These are phyloP conservation scores for Uropetala carovei DNA, from an alignment of 2,888 invertebrate genomes.

Conservation along the genomic window DNA sequence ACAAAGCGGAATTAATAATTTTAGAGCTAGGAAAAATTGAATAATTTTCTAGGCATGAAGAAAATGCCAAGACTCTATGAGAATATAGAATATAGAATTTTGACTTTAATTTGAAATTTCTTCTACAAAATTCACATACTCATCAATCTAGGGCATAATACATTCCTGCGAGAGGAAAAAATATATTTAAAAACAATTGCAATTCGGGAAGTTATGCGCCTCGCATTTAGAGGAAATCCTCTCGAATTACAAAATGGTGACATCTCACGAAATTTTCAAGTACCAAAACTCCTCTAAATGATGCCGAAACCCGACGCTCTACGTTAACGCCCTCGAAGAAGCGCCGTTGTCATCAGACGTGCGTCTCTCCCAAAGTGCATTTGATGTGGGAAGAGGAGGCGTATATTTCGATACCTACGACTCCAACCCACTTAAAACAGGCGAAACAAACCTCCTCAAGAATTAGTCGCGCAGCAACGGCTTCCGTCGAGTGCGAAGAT, in stretches of 20 bases:
- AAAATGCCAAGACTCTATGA: no score
- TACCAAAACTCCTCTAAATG: neutral
- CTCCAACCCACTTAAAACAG: neutral
- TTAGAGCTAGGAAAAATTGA: no score
- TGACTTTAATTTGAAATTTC: no score
- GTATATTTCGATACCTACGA: neutral
- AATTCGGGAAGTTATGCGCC: neutral
- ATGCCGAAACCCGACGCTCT: neutral
- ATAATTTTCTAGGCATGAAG: no score
- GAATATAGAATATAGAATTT: no score
- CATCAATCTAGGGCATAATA: no score
- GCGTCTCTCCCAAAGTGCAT: slow-evolving; percentile 31
- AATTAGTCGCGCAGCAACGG: slow-evolving; percentile 5
- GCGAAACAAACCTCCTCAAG: neutral
- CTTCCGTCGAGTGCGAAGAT: neutral
- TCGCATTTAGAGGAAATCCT: neutral
- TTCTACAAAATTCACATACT: no score
- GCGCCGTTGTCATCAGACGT: slow-evolving; percentile 35
- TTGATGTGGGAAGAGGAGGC: neutral
- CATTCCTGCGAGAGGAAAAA: neutral
- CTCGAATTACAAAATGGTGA: neutral
- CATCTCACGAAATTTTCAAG: neutral
- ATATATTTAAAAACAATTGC: neutral
- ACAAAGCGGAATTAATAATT: no score
- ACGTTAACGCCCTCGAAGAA: neutral